These are phyloP conservation scores for Atrina japonica DNA, from an alignment of 2,888 invertebrate species.

Conservation along the genomic window DNA sequence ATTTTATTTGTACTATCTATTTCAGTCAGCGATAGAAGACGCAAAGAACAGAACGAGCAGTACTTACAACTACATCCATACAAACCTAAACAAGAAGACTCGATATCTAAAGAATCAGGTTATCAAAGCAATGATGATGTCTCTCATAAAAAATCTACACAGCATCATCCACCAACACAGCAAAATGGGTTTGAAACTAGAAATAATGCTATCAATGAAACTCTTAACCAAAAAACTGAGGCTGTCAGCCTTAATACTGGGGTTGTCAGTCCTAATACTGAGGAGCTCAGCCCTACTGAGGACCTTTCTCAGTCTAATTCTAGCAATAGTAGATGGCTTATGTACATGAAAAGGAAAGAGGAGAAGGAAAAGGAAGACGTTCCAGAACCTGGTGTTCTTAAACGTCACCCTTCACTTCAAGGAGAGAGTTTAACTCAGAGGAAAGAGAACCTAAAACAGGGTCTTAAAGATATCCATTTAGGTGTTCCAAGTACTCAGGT, in stretches of 20 bases:
- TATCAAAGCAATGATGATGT: slow-evolving; percentile 59
- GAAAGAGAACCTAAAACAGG: slow-evolving; percentile 51
- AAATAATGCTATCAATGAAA: slow-evolving; percentile 62
- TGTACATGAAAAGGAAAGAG: slow-evolving; percentile 75
- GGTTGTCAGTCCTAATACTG: not conserved
- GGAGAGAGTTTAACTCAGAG: slow-evolving; percentile 47
- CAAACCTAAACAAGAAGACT: slow-evolving; percentile 22
- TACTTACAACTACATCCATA: slow-evolving; percentile 3
- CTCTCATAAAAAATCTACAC: slow-evolving; percentile 8
- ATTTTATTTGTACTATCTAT: too few species aligned
- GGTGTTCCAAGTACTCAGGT: slow-evolving; percentile 27
- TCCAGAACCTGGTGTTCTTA: slow-evolving; percentile 35
- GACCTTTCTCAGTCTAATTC: slow-evolving; percentile 42
- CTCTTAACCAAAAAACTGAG: slow-evolving; percentile 14
- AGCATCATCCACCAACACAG: not conserved
- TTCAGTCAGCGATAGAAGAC: slow-evolving; percentile 17
- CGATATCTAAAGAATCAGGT: slow-evolving; percentile 55
- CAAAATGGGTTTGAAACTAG: slow-evolving; percentile 49
- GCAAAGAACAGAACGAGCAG: slow-evolving; percentile 5
- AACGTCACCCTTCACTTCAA: slow-evolving; percentile 27
- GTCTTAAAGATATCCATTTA: slow-evolving; percentile 21
- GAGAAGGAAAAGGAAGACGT: slow-evolving; percentile 48
- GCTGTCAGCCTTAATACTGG: not conserved
- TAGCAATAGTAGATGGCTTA: slow-evolving; percentile 79
- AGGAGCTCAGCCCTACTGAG: slow-evolving; percentile 8